phyloP scores from a whole-genome alignment of 2,797 vertebrate species.

The Peromyscus nudipes region DNA sequence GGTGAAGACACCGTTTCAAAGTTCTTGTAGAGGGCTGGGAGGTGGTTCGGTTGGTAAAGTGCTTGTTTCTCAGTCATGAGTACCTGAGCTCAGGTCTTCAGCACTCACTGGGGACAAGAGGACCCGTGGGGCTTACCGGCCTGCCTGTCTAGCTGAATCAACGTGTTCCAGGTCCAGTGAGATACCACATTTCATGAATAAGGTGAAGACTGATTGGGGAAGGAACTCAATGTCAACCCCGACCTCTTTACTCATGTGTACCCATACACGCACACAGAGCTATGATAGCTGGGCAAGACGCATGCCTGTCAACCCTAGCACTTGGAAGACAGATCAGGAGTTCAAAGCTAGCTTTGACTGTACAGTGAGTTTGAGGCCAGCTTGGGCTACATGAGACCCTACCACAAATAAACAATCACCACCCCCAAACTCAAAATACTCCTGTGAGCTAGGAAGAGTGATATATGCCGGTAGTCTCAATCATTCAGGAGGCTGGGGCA shows the following conservation, averaged over 20 bases:
- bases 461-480: neutral
- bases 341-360: neutral
- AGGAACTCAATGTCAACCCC: neutral
- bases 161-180: neutral
- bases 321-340: neutral
- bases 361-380: neutral
- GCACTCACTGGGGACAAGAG: neutral
- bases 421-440: neutral
- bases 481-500: neutral
- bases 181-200: neutral
- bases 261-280: neutral
- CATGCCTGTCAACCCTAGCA: neutral
- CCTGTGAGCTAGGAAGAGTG: neutral
- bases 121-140: neutral
- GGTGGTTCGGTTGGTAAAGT: neutral
- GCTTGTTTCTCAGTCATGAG: neutral
- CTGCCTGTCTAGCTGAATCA: neutral
- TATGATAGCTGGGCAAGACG: neutral
- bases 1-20: neutral
- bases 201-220: neutral
- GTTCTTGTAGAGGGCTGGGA: neutral
- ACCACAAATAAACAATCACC: neutral
- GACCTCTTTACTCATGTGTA: neutral
- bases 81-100: neutral
- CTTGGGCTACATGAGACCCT: neutral